Base-by-base conservation (phyloP, 37 sponge, comb jelly and placozoan species). In the Diacarnus erythraeanus region DNA sequence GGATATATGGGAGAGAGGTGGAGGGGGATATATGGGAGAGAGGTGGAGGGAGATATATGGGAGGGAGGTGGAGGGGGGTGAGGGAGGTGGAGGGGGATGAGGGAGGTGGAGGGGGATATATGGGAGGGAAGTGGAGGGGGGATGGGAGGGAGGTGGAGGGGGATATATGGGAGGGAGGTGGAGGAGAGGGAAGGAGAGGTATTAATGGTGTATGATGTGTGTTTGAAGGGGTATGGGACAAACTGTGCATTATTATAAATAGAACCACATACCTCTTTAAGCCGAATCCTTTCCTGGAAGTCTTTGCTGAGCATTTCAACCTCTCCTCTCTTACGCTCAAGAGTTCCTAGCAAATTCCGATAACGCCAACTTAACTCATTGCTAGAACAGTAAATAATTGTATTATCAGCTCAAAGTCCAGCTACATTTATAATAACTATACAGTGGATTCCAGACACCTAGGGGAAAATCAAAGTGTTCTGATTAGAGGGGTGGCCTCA, bases 221-320 rank as follows among this genome's bases (percentile, higher is more conserved):
- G n/a, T n/a, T n/a, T n/a, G n/a, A n/a, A n/a, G n/a, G n/a, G n/a
- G n/a, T n/a, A n/a, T n/a, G n/a, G n/a, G n/a, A 47, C 51, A 47
- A 47, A 47, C 51, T 12, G 12, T 47, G 12, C 6, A 47, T 47
- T 47, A 47, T 47, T 47, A 47, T 12, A 15, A 47, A 47, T 12
- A 47, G 12, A 15, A 6, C 2, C 4, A 8, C 57, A 34, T 25
- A 88, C 84, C 80, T 88, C 85, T 42, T 77, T 88, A 29, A 72
- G 44, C 44, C 89, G 68, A 2, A 92, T 47, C 63, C 76, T 84
- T 15, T 31, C 38, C 71, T 88, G 86, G 77, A 85, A 93, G 1
- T 85, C 83, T 25, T 72, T 65, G 69, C 86, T 85, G 34, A 93
- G 81, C 34, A 29, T 42, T n/a, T 93, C 82, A 57, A 93, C 77